Percentiles rank a stretch among this genome's conserved stretches.
These are phyloP conservation scores for Stichopus horrens DNA, from an alignment of 53 echinoderm and acorn worm genomes.

Conservation along the genomic window DNA sequence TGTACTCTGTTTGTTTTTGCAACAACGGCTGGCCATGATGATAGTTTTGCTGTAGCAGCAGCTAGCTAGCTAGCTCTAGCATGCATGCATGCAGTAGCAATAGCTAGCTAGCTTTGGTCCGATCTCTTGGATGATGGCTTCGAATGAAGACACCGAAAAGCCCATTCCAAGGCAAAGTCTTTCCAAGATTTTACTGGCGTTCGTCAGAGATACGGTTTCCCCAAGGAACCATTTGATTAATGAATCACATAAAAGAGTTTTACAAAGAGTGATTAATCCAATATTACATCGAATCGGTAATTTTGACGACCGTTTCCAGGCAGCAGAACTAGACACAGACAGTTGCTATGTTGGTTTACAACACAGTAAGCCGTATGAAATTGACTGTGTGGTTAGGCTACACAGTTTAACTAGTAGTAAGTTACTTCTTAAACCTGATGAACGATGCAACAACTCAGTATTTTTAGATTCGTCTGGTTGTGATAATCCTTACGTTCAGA, in stretches of 20 bases:
- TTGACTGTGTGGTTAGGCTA: conserved; percentile 66
- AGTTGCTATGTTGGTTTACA: conserved; percentile 67
- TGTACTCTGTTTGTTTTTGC: no score
- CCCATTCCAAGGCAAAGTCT: conserved; percentile 51
- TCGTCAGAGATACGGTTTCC: conserved; percentile 51
- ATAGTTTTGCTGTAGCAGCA: neutral
- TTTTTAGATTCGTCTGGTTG: conserved; percentile 75
- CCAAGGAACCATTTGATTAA: conserved; percentile 37
- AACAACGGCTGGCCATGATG: neutral
- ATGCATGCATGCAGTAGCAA: neutral
- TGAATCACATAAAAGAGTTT: conserved; percentile 50
- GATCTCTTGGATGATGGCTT: neutral
- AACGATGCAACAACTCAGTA: conserved; percentile 1
- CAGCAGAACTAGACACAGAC: conserved; percentile 34
- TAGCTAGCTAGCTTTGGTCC: no score
- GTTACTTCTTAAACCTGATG: conserved; percentile 28
- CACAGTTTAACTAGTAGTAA: conserved; percentile 62
- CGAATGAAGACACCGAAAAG: neutral
- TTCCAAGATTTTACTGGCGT: conserved; percentile 66
- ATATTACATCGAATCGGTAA: conserved; percentile 66
- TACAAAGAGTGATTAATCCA: conserved; percentile 70
- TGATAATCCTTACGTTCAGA: conserved; percentile 83
- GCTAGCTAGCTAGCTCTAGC: neutral
- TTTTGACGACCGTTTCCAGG: conserved; percentile 86
- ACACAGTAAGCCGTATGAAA: conserved; percentile 47